Evolutionary conservation across 1,140 invertebrate genomes (phyloP).

Genomic region (Zaprionus africanus): DNA sequence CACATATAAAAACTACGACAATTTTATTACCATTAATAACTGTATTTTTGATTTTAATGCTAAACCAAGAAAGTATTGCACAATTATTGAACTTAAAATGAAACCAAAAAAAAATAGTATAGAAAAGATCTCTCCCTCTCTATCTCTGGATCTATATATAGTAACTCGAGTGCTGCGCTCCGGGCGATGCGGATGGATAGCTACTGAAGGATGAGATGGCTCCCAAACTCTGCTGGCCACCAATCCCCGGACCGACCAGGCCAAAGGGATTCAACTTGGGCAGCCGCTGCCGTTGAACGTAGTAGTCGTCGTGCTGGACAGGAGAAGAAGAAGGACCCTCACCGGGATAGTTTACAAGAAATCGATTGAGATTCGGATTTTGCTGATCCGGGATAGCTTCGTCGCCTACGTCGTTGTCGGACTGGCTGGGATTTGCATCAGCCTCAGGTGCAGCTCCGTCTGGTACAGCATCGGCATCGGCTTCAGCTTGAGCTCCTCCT

Average conservation of each 20-base stretch:
- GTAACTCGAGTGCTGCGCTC: slow-evolving; percentile 27
- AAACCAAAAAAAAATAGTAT: slow-evolving; percentile 18
- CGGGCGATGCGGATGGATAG: slow-evolving; percentile 23
- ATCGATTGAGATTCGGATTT: slow-evolving; percentile 2
- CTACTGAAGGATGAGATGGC: slow-evolving; percentile 1
- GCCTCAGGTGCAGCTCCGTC: background rate
- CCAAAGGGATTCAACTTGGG: slow-evolving; percentile 17
- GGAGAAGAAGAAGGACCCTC: background rate
- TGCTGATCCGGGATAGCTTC: background rate
- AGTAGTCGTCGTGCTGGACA: slow-evolving; percentile 2
- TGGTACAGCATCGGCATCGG: background rate
- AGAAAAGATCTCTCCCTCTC: background rate
- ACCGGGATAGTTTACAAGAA: slow-evolving; percentile 39
- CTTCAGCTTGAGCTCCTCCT: background rate
- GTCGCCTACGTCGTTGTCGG: slow-evolving; percentile 1
- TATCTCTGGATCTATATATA: slow-evolving; percentile 12
- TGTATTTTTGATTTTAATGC: slow-evolving; percentile 8
- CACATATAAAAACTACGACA: slow-evolving; percentile 19
- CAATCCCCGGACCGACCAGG: background rate
- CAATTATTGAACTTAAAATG: slow-evolving; percentile 19
- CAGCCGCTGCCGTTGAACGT: background rate
- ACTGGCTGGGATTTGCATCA: background rate
- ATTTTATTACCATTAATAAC: slow-evolving; percentile 7
- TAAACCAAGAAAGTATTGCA: slow-evolving; percentile 20
- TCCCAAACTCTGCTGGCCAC: background rate